Evolutionary conservation across 2,113 vertebrate species (phyloP), one percentile per base, ranked within the genome.

Genomic region (Terrapene triunguis): DNA sequence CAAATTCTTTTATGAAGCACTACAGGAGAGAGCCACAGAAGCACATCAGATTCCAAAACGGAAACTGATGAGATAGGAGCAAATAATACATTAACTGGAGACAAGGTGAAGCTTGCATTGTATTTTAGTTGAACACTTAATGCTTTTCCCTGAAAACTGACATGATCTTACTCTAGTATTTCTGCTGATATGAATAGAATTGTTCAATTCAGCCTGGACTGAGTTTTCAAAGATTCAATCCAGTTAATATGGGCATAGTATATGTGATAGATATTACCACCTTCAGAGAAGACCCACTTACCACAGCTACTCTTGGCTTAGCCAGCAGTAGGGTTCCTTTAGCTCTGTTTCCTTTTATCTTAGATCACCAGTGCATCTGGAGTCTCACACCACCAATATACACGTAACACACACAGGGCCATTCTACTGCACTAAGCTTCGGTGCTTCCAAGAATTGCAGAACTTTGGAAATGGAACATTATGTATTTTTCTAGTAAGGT

Each of bases 71-170:
- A 97, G 44, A 94, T 99, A 47, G 96, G 99, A 32, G 76, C 82
- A 0, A 97, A 98, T 42, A 87, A 4, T 93, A 91, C 57, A 98
- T 99, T 87, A 99, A 98, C 96, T 99, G 99, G 99, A 98, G 99
- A 85, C 99, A 98, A 96, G 98, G 99, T 5, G 98, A 99, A 50
- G 99, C 99, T 48, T 99, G 99, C 99, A 98, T 16, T n/a, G 57
- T 47, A 10, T 2, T 14, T 44, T 76, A 76, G 38, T 44, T 76
- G 38, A 76, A n/a, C n/a, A 35, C 65, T 69, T 69, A n/a, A 44
- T 44, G 72, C 72, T 44, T 44, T 76, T 14, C 12, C 72, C 72
- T 25, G 42, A 19, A 44, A 76, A 44, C 22, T 44, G 42, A 24
- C 5, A 25, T 76, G 42, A 44, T 47, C 72, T 22, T 76, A 12